These are phyloP conservation scores for Limonius californicus DNA, from an alignment of 1,140 invertebrate genomes.

Conservation along the genomic window DNA sequence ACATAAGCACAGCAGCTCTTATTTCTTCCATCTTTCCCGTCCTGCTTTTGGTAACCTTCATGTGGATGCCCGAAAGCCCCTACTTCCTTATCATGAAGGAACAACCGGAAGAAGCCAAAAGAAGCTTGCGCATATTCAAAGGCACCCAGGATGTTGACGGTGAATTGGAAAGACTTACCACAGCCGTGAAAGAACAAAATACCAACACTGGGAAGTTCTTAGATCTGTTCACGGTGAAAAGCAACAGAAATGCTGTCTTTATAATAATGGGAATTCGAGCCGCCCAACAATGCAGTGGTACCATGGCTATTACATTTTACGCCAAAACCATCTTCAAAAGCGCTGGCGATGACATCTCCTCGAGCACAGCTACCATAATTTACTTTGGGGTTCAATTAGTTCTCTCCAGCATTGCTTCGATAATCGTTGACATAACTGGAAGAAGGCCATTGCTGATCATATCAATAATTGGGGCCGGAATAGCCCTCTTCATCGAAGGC, in stretches of 20 bases:
- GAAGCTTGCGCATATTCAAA: slow-evolving; percentile 58
- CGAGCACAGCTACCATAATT: slow-evolving; percentile 49
- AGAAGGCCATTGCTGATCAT: slow-evolving; percentile 63
- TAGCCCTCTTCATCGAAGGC: slow-evolving; percentile 53
- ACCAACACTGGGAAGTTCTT: slow-evolving; percentile 46
- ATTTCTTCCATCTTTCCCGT: slow-evolving; percentile 57
- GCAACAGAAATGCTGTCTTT: slow-evolving; percentile 59
- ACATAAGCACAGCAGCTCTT: slow-evolving; percentile 56
- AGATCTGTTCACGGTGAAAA: slow-evolving; percentile 53
- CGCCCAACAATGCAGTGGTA: slow-evolving; percentile 70
- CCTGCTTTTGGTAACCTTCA: slow-evolving; percentile 60
- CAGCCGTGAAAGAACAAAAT: slow-evolving; percentile 22
- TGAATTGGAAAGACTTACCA: slow-evolving; percentile 52
- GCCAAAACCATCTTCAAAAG: slow-evolving; percentile 67
- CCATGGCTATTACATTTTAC: slow-evolving; percentile 65
- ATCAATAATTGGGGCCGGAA: slow-evolving; percentile 54
- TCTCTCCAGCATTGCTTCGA: slow-evolving; percentile 57
- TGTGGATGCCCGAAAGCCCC: slow-evolving; percentile 75
- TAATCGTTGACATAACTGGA: slow-evolving; percentile 68
- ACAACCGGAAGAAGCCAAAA: slow-evolving; percentile 54
- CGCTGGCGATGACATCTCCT: slow-evolving; percentile 47
- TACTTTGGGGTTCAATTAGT: slow-evolving; percentile 63
- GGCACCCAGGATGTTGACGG: slow-evolving; percentile 54
- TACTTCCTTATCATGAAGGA: slow-evolving; percentile 63
- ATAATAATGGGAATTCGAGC: slow-evolving; percentile 62